phyloP scores from a whole-genome alignment of 2,888 invertebrate genomes.

The Blastobasis lacticolella region DNA sequence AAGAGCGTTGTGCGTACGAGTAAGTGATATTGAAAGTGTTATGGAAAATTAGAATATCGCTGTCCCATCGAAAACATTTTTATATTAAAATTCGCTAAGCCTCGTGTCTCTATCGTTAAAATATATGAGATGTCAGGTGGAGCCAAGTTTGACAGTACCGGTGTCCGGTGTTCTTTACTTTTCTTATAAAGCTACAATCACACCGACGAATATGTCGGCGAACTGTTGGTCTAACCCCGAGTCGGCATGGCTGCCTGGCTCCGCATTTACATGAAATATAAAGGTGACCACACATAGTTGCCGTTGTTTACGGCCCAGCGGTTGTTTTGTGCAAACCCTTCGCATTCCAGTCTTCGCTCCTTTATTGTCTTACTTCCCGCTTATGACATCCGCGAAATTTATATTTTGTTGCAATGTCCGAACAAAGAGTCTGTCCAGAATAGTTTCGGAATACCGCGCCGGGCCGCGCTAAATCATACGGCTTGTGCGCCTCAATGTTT shows the following conservation, averaged over 20 bases:
- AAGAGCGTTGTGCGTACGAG: constrained; percentile 27
- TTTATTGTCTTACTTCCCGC: constrained; percentile 70
- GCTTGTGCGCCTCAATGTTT: too few relatives aligned
- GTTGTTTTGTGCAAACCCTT: constrained; percentile 53
- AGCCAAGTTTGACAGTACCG: too few relatives aligned
- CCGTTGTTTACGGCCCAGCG: constrained; percentile 67
- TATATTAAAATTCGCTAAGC: too few relatives aligned
- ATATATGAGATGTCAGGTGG: too few relatives aligned
- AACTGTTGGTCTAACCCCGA: constrained; percentile 30
- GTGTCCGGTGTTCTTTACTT: too few relatives aligned
- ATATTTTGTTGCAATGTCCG: constrained; percentile 2
- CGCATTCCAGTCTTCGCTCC: constrained; percentile 64
- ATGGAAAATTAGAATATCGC: too few relatives aligned
- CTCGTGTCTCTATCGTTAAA: too few relatives aligned
- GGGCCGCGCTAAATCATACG: too few relatives aligned
- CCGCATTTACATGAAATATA: constrained; percentile 69
- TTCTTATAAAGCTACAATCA: too few relatives aligned
- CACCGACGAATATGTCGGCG: too few relatives aligned
- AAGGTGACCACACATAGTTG: constrained; percentile 69
- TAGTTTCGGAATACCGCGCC: neutral
- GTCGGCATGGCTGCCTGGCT: constrained; percentile 30
- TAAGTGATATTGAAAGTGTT: constrained; percentile 29
- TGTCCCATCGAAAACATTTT: too few relatives aligned
- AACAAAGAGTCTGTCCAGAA: constrained; percentile 2
- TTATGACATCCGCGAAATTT: constrained; percentile 34